Evolutionary conservation across 2,113 vertebrate genomes (phyloP), one percentile per base, ranked within the genome.

Genomic region (Carettochelys insculpta): DNA sequence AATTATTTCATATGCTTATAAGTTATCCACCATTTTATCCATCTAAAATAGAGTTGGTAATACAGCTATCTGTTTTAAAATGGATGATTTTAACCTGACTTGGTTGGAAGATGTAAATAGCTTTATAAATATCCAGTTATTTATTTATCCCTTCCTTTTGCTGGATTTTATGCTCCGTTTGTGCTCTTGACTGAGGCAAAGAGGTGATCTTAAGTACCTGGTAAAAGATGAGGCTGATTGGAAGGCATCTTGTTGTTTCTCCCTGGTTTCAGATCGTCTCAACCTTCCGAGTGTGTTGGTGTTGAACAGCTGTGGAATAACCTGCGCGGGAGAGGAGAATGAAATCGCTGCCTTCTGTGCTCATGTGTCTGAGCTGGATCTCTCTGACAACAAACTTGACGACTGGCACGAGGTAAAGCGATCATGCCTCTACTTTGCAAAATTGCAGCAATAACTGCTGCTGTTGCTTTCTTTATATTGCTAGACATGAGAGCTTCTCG

Each of bases 331-430:
- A 4, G 98, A 99, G 6, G 97, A 98, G 88, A 98, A 97, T 3
- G 98, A 99, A 95, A 99, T 99, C 0, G 98, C 99, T 2, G 98
- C 98, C 38, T 99, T 99, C 97, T 99, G 99, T 12, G 98, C 98
- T 82, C 99, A 99, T 1, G 99, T 99, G 91, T 98, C 98, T 0
- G 99, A 99, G 93, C 97, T 99, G 52, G 99, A 99, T 96, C 98
- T 99, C 93, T 99, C 99, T 94, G 97, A 98, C 97, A 99, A 99
- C 92, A 99, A 99, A 65, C 98, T 99, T 2, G 98, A 98, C 92
- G 98, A 99, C 97, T 99, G 99, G 99, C 98, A 96, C 1, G 99
- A 99, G 99, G 99, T 99, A 97, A 95, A 94, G 85, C 1, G 47
- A 29, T 81, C 52, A n/a, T 47, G 4, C 4, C 12, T 41, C 68